Percentiles rank a stretch among this genome's conserved stretches.
These are phyloP conservation scores for Cranoglanis bouderius DNA, from an alignment of 2,113 vertebrate species.

Conservation along the genomic window DNA sequence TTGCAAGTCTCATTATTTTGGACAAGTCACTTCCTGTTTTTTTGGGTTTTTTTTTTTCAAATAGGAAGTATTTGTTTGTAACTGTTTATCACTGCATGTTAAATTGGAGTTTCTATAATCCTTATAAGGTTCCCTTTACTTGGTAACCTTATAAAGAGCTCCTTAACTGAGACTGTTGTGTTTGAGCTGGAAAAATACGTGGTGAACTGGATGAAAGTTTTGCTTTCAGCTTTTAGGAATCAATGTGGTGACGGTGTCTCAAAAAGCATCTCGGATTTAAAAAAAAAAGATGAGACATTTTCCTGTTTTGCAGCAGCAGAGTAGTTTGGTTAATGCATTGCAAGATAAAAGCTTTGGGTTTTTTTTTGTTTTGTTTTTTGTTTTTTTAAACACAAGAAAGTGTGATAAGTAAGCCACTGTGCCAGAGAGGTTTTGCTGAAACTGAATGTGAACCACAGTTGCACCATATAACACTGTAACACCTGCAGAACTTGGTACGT, in stretches of 20 bases:
- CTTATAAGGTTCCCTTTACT: not conserved
- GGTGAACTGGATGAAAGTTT: not conserved
- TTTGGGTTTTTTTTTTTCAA: too few species aligned
- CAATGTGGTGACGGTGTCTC: not conserved
- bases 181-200: not conserved
- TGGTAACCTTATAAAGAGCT: not conserved
- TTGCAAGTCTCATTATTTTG: not conserved
- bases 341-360: not conserved
- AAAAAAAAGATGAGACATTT: not conserved
- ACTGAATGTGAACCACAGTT: slow-evolving; percentile 5
- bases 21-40: not conserved
- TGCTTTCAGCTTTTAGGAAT: not conserved
- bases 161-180: not conserved
- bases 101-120: not conserved
- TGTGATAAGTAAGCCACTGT: not conserved
- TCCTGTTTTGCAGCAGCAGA: not conserved
- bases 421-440: not conserved
- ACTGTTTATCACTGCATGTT: not conserved
- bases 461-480: not conserved
- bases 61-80: not conserved
- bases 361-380: not conserved
- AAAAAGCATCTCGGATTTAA: not conserved
- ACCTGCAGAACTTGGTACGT: not conserved
- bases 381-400: not conserved
- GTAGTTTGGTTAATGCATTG: not conserved